phyloP scores from a whole-genome alignment of 2,113 vertebrate species.

The Chitala chitala region DNA sequence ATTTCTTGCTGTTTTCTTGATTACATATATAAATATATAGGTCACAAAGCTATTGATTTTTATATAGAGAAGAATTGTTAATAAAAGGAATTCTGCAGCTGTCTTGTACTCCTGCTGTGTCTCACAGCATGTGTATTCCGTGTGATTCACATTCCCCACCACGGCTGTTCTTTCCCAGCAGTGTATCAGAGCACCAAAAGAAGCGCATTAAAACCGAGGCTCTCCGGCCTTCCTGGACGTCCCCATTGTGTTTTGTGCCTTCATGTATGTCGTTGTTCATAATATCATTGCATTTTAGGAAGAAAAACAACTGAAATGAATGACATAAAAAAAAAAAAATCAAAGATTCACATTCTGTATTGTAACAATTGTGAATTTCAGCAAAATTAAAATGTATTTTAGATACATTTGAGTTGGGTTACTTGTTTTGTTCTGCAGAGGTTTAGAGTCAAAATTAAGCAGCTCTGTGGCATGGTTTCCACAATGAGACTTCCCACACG shows the following conservation, averaged over 20 bases:
- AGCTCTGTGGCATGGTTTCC: neutral
- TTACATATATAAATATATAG: conserved; percentile 59
- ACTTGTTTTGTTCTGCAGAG: conserved; percentile 62
- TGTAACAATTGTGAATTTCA: conserved; percentile 79
- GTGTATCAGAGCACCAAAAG: conserved; percentile 57
- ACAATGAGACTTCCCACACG: neutral
- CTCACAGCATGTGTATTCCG: conserved; percentile 54
- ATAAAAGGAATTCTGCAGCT: conserved; percentile 68
- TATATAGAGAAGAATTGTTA: conserved; percentile 74
- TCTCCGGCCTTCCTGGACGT: conserved; percentile 62
- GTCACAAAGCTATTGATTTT: conserved; percentile 59
- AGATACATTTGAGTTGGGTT: conserved; percentile 78
- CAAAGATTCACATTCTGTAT: too few species aligned
- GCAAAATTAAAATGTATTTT: conserved; percentile 97
- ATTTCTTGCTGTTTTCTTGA: conserved; percentile 60
- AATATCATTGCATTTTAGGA: conserved; percentile 77
- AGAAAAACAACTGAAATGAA: conserved; percentile 62
- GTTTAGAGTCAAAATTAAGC: conserved; percentile 1
- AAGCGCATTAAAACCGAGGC: conserved; percentile 67
- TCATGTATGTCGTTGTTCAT: conserved; percentile 75
- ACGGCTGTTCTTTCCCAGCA: conserved; percentile 41
- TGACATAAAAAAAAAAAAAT: conserved; percentile 49
- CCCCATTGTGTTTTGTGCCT: conserved; percentile 81
- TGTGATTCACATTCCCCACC: conserved; percentile 43
- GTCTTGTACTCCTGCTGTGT: conserved; percentile 59